Conservation (phyloP, 2,888 invertebrate genomes). For the Plebejus anna region DNA sequence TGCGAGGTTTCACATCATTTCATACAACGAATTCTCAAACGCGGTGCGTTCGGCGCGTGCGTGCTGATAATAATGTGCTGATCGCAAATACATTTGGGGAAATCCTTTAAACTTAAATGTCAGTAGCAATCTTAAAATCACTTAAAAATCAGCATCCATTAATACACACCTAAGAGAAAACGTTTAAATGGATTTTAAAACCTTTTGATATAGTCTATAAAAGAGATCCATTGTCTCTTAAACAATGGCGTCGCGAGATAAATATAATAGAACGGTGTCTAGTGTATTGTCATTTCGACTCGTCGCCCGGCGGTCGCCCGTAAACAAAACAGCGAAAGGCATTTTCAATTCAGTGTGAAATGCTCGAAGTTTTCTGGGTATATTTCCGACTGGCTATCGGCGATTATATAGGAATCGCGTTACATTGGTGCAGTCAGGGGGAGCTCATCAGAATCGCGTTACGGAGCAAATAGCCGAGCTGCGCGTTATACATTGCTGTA, state of each 20-base stretch:
- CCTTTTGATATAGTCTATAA: slow-evolving; percentile 7
- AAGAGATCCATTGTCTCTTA: slow-evolving; percentile 8
- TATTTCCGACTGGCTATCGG: slow-evolving; percentile 29
- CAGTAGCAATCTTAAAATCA: background rate
- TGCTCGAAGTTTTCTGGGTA: slow-evolving; percentile 12
- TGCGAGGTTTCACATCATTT: too few relatives aligned
- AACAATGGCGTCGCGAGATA: slow-evolving; percentile 16
- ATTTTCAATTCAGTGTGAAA: slow-evolving; percentile 20
- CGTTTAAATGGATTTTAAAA: slow-evolving; percentile 5
- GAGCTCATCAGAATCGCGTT: slow-evolving; percentile 62
- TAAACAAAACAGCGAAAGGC: slow-evolving; percentile 22
- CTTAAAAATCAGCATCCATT: slow-evolving; percentile 5
- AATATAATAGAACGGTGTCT: slow-evolving; percentile 18
- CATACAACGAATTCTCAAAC: too few relatives aligned
- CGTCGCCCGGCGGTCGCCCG: slow-evolving; percentile 1
- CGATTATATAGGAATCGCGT: slow-evolving; percentile 30
- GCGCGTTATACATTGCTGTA: slow-evolving; percentile 20
- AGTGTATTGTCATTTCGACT: slow-evolving; percentile 19
- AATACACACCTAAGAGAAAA: background rate
- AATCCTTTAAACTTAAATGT: background rate
- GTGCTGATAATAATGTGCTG: background rate
- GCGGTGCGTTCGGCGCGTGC: too few relatives aligned
- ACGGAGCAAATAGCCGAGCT: slow-evolving; percentile 35
- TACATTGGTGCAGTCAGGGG: slow-evolving; percentile 32
- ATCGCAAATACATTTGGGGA: background rate